Conservation (phyloP, 2,113 vertebrate species). For the Mus spicilegus region DNA sequence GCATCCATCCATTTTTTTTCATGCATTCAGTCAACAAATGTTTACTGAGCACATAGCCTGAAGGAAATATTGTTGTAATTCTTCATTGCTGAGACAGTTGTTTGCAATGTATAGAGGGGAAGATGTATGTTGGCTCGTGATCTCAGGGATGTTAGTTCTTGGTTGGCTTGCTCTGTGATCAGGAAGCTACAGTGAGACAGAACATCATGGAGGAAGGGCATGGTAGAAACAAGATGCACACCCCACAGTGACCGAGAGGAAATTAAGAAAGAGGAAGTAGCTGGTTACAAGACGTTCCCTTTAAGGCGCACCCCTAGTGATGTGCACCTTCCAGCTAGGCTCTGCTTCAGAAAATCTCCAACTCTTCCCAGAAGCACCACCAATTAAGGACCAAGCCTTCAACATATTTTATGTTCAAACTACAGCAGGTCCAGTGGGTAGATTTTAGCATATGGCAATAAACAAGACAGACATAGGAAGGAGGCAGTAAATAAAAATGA, state of each 20-base stretch:
- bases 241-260: neutral
- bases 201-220: neutral
- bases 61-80: neutral
- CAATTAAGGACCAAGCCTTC: neutral
- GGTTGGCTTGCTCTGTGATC: neutral
- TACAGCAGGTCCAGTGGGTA: neutral
- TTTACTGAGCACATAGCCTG: conserved; percentile 39
- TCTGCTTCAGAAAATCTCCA: neutral
- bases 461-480: conserved; percentile 43
- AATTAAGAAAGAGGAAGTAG: neutral
- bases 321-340: neutral
- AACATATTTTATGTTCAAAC: neutral
- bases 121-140: neutral
- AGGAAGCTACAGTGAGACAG: too few species aligned
- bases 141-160: neutral
- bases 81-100: neutral
- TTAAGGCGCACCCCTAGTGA: neutral
- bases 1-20: conserved; percentile 3
- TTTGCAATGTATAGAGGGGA: neutral
- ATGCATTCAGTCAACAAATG: conserved; percentile 37
- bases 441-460: conserved; percentile 7
- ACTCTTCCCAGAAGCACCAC: neutral
- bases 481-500: neutral
- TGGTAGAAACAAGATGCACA: neutral
- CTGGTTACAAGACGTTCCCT: neutral